These are phyloP conservation scores for Cacatua alba DNA, from an alignment of 2,113 vertebrate species.

Conservation along the genomic window DNA sequence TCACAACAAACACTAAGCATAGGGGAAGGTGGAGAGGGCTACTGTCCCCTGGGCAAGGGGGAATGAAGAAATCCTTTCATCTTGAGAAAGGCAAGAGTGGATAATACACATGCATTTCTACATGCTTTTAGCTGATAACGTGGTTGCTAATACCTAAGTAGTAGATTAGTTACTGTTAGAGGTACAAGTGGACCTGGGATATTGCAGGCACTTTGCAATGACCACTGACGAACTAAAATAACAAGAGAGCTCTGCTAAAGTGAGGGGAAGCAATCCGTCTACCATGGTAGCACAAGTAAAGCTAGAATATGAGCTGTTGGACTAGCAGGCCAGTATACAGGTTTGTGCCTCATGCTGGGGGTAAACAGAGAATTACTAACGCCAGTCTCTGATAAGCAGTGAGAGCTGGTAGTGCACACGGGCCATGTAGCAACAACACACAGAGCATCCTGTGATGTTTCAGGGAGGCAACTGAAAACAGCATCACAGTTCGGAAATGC, in stretches of 20 bases:
- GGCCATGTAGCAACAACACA: neutral
- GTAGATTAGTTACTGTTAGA: neutral
- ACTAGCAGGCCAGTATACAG: too few species aligned
- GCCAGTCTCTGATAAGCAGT: neutral
- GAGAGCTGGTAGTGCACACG: rapidly evolving
- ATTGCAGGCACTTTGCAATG: neutral
- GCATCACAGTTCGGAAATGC: neutral
- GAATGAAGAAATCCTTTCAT: neutral
- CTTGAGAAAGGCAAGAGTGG: neutral
- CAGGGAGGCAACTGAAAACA: neutral
- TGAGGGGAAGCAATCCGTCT: neutral
- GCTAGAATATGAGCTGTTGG: neutral
- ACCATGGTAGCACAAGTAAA: neutral
- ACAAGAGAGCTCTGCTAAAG: neutral
- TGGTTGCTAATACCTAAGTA: neutral
- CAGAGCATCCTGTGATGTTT: neutral
- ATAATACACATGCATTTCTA: neutral
- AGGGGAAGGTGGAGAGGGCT: neutral
- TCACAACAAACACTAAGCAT: rapidly evolving
- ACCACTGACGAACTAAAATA: neutral
- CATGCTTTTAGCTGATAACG: neutral
- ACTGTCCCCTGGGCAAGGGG: neutral
- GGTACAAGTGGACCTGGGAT: neutral
- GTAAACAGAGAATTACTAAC: neutral
- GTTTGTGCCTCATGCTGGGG: neutral